Conservation (phyloP, 64 coral and sea anemone species). For the Hydrozoanthus tunicans region DNA sequence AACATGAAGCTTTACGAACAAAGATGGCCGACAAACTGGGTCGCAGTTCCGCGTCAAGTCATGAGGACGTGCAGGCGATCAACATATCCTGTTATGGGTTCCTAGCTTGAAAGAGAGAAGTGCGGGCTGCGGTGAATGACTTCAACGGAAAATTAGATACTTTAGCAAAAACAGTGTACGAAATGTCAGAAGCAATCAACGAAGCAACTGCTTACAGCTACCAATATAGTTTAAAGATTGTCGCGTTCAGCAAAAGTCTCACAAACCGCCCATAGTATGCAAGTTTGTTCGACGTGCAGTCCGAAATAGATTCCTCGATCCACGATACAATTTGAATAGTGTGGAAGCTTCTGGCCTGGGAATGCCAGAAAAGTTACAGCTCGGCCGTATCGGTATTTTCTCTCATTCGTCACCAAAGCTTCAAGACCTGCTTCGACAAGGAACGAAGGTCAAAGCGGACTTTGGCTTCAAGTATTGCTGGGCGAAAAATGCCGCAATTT, state of each 20-base stretch:
- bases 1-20: conserved; percentile 19
- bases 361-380: conserved; percentile 4
- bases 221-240: conserved; percentile 25
- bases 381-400: conserved; percentile 27
- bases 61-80: conserved; percentile 32
- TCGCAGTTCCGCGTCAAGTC: conserved; percentile 22
- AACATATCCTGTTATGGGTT: conserved; percentile 34
- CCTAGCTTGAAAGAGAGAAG: conserved; percentile 5
- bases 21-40: conserved; percentile 43
- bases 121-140: not conserved
- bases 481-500: conserved; percentile 18
- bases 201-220: conserved; percentile 41
- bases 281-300: conserved; percentile 14
- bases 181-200: conserved; percentile 19
- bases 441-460: conserved; percentile 31
- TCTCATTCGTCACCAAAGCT: conserved; percentile 12
- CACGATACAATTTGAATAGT: not conserved
- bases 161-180: not conserved
- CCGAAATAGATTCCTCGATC: conserved; percentile 5
- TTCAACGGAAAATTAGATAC: conserved; percentile 12
- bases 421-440: conserved; percentile 28
- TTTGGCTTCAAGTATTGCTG: conserved; percentile 32
- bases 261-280: conserved; percentile 7
- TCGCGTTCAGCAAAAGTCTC: not conserved
- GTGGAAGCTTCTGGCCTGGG: not conserved